These are phyloP conservation scores for Tachysurus vachellii DNA, from an alignment of 2,113 vertebrate genomes.

Conservation along the genomic window DNA sequence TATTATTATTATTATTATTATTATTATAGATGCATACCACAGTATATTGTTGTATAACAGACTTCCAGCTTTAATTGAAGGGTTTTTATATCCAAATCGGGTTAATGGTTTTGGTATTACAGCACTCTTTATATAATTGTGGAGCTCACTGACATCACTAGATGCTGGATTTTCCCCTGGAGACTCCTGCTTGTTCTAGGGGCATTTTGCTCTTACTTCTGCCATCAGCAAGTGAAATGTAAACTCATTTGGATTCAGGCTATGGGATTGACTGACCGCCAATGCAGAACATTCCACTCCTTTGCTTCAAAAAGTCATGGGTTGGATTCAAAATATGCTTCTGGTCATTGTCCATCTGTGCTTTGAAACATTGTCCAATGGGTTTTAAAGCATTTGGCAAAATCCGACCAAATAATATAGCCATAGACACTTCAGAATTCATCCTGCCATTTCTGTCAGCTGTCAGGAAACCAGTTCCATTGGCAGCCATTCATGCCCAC, in stretches of 20 bases:
- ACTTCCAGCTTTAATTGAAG: not conserved
- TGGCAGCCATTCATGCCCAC: too few relatives aligned
- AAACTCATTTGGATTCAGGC: not conserved
- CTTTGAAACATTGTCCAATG: not conserved
- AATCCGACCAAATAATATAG: not conserved
- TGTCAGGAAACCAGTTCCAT: too few relatives aligned
- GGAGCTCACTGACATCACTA: not conserved
- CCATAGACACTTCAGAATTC: not conserved
- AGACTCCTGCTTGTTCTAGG: not conserved
- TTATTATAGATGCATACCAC: not conserved
- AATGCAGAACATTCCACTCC: not conserved
- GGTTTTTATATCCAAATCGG: not conserved
- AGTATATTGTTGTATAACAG: not conserved
- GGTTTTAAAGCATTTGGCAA: not conserved
- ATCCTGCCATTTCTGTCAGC: not conserved
- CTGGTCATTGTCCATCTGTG: not conserved
- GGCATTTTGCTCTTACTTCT: not conserved
- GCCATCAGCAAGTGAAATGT: not conserved
- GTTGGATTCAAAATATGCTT: not conserved
- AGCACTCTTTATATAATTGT: not conserved
- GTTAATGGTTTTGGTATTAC: not conserved
- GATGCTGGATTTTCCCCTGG: not conserved
- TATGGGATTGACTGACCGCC: not conserved
- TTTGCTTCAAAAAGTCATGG: not conserved
- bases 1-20: not conserved